phyloP scores from a whole-genome alignment of 2,797 vertebrate species.

The Enteromius mattozi region DNA sequence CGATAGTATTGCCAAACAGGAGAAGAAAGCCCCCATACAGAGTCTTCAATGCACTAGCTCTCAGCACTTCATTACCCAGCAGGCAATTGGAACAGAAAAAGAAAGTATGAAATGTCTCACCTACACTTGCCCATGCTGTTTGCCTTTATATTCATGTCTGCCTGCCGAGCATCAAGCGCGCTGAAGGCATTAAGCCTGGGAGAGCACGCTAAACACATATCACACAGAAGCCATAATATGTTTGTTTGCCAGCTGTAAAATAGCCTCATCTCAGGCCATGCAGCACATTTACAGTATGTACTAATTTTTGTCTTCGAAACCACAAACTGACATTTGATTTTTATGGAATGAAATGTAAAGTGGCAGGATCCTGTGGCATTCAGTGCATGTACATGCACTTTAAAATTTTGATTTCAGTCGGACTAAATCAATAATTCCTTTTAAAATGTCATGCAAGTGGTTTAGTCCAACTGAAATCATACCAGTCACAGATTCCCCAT shows the following conservation, averaged over 20 bases:
- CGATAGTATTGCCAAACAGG: constrained; percentile 16
- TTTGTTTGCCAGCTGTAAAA: constrained; percentile 12
- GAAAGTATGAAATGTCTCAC: constrained; percentile 61
- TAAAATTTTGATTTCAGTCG: not conserved
- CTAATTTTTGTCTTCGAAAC: not conserved
- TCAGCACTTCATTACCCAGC: constrained; percentile 60
- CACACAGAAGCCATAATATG: not conserved
- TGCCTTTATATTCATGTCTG: constrained; percentile 60
- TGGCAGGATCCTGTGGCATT: not conserved
- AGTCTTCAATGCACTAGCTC: constrained; percentile 41
- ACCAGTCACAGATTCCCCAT: not conserved
- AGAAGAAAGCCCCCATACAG: constrained; percentile 49
- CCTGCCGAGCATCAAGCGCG: constrained; percentile 57
- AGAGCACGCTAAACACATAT: constrained; percentile 26
- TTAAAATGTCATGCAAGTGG: constrained; percentile 14
- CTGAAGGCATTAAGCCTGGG: constrained; percentile 20
- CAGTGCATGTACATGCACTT: not conserved
- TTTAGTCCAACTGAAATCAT: not conserved
- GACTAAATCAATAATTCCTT: not conserved
- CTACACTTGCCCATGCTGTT: constrained; percentile 52
- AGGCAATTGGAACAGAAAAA: constrained; percentile 64
- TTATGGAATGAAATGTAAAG: constrained; percentile 3
- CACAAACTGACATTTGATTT: not conserved
- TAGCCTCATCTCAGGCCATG: not conserved
- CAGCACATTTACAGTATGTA: not conserved